Base-by-base conservation (phyloP, 2,888 invertebrate genomes). In the Rotaria macrura region DNA sequence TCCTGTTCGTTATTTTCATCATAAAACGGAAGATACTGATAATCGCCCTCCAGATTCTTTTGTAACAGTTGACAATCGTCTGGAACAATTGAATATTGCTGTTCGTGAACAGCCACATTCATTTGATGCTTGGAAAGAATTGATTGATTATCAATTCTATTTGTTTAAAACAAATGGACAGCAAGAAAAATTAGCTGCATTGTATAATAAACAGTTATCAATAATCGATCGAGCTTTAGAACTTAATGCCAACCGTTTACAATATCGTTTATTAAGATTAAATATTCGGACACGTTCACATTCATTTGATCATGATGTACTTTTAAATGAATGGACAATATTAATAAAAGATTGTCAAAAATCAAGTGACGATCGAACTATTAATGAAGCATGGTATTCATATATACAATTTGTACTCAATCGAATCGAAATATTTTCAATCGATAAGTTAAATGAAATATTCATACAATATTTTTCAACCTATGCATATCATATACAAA, bases 51-150 rank as follows among this genome's bases (percentile, higher is more conserved):
- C n/a, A 1, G 79, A 43, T 43, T 25, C 23, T 7, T 25, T 43
- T 4, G 14, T 40, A 25, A 43, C 23, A 1, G n/a, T 43, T 12
- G 43, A 79, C 12, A n/a, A 9, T 40, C 43, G 10, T 79, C 23
- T 79, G 6, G n/a, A 79, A 43, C 25, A 79, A 43, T 79, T 79
- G 3, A 79, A 79, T n/a, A 79, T 79, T 25, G 43, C 40, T 12
- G 40, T 79, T 43, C 79, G 79, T 79, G 79, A 79, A 43, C 79
- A 79, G n/a, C 79, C 79, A 79, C 79, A 79, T 25, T 79, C 79
- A 43, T 79, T 43, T n/a, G 79, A 79, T n/a, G 40, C 43, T 25
- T 79, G 79, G 79, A 79, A 79, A 79, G 79, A 79, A 79, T n/a
- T 79, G 43, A 79, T 79, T 43, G 79, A 79, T 79, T 79, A 79